These are phyloP conservation scores for Psammodynastes pulverulentus DNA, from an alignment of 2,113 vertebrate genomes.

Conservation along the genomic window DNA sequence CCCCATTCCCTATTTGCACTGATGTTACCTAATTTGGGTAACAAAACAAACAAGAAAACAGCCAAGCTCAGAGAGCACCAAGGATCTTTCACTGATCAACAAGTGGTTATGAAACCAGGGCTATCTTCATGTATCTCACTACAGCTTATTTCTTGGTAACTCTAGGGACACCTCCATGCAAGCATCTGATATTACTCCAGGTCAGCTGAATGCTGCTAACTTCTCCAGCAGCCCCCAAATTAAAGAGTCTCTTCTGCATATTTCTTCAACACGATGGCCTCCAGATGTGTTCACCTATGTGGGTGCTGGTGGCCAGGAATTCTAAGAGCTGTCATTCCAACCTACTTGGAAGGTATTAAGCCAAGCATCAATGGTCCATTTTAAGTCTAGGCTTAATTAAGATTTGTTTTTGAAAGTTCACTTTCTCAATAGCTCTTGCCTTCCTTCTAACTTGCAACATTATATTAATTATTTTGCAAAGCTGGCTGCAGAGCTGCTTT, in stretches of 20 bases:
- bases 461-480: not conserved
- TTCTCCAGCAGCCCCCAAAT: not conserved
- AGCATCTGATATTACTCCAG: not conserved
- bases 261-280: not conserved
- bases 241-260: not conserved
- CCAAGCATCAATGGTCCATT: not conserved
- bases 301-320: not conserved
- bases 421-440: not conserved
- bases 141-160: not conserved
- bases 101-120: not conserved
- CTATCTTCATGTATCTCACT: not conserved
- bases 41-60: not conserved
- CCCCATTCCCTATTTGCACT: not conserved
- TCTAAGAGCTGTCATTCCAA: not conserved
- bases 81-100: not conserved
- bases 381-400: not conserved
- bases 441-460: not conserved
- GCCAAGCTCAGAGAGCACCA: not conserved
- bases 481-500: not conserved
- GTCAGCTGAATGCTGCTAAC: not conserved
- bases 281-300: not conserved
- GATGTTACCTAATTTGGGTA: not conserved
- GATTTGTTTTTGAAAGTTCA: not conserved
- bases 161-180: not conserved
- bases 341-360: not conserved